A percentile compares a stretch with the other conserved stretches of the same genome.
Evolutionary conservation across 2,888 invertebrate genomes (phyloP).

Genomic region (Eumerus sabulonum): DNA sequence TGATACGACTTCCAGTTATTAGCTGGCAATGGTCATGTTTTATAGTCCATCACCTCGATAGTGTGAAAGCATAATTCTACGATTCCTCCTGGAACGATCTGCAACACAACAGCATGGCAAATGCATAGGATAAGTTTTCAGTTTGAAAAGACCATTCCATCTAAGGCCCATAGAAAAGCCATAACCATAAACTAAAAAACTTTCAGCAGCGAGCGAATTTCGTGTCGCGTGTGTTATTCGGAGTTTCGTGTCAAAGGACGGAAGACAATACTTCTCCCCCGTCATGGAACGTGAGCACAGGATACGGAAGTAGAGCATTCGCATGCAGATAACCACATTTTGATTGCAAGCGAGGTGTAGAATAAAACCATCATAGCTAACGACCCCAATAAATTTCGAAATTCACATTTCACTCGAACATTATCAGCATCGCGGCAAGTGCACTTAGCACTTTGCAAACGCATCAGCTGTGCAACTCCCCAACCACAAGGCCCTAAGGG

Average conservation of each 20-base stretch:
- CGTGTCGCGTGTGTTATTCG: not conserved
- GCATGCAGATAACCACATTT: too few relatives aligned
- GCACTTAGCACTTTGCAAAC: conserved; percentile 41
- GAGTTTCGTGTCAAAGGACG: not conserved
- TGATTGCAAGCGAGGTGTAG: not conserved
- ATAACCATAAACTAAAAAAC: conserved; percentile 10
- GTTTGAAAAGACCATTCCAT: too few relatives aligned
- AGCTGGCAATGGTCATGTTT: too few relatives aligned
- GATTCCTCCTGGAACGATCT: too few relatives aligned
- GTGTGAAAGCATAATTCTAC: too few relatives aligned
- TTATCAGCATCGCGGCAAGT: conserved; percentile 18
- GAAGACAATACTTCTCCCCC: not conserved
- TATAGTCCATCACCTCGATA: too few relatives aligned
- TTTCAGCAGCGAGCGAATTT: not conserved
- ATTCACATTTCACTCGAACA: conserved; percentile 6
- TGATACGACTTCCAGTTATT: too few relatives aligned
- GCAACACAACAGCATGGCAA: too few relatives aligned
- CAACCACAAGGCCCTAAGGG: not conserved
- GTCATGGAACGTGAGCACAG: not conserved
- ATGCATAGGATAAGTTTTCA: too few relatives aligned
- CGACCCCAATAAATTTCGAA: conserved; percentile 10
- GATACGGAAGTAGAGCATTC: too few relatives aligned
- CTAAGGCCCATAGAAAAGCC: not conserved
- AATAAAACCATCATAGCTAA: not conserved
- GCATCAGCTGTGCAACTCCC: conserved; percentile 19